These are phyloP conservation scores for Drosophila melanosoma DNA, from an alignment of 2,888 invertebrate species.

Conservation along the genomic window DNA sequence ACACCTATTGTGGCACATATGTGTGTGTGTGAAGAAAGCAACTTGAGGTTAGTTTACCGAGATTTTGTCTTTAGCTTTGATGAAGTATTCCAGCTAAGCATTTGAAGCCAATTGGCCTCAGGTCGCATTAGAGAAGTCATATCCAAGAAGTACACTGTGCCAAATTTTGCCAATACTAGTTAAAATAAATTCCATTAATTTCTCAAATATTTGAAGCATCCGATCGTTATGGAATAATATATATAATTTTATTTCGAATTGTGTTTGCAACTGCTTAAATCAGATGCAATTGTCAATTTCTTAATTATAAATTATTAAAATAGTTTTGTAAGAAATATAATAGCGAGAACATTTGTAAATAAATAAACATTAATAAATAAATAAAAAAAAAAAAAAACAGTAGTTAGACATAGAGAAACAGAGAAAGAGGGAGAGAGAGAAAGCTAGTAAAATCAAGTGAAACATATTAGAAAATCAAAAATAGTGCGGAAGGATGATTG, in stretches of 20 bases:
- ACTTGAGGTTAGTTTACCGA: slow-evolving; percentile 17
- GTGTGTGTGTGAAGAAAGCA: background rate
- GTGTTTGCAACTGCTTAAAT: background rate
- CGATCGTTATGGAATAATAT: background rate
- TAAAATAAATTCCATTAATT: background rate
- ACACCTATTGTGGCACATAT: background rate
- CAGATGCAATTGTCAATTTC: too few relatives aligned
- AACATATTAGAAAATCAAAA: background rate
- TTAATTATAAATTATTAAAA: background rate
- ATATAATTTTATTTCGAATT: background rate
- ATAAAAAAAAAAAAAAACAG: too few relatives aligned
- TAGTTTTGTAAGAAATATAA: background rate
- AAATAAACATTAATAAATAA: too few relatives aligned
- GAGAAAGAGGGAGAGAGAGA: background rate
- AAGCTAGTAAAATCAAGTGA: background rate
- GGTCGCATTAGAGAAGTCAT: slow-evolving; percentile 10
- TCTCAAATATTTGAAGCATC: background rate
- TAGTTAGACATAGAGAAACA: background rate
- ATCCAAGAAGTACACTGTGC: background rate
- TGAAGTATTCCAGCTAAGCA: background rate
- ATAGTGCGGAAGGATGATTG: background rate
- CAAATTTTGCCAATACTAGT: background rate
- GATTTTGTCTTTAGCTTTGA: slow-evolving; percentile 22
- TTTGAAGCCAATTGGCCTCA: slow-evolving; percentile 1
- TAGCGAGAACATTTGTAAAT: too few relatives aligned